These are phyloP conservation scores for Paguma larvata DNA, from an alignment of 2,797 vertebrate genomes.

Conservation along the genomic window DNA sequence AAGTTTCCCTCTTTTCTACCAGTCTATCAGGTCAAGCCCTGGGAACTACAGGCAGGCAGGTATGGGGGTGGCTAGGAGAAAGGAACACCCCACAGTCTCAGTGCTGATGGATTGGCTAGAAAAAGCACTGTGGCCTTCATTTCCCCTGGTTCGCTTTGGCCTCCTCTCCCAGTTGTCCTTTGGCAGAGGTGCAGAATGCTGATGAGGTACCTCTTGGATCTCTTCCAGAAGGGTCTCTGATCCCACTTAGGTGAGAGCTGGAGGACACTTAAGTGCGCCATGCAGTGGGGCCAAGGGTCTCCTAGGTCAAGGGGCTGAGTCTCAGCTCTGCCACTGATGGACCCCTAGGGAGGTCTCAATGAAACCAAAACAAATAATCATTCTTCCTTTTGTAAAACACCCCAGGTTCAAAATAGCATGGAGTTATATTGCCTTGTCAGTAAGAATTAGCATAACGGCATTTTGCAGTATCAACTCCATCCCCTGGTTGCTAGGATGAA, in stretches of 20 bases:
- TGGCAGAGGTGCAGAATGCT: not conserved
- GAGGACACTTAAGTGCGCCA: not conserved
- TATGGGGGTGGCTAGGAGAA: no score
- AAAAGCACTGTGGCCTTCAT: not conserved
- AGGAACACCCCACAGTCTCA: not conserved
- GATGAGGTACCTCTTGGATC: not conserved
- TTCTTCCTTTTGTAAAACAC: not conserved
- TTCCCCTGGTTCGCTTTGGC: not conserved
- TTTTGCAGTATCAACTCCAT: not conserved
- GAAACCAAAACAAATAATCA: not conserved
- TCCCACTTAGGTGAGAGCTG: not conserved
- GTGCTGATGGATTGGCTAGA: not conserved
- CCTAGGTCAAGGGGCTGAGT: not conserved
- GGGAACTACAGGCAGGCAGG: not conserved
- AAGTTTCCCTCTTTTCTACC: not conserved
- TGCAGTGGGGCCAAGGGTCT: not conserved
- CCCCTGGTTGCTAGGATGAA: not conserved
- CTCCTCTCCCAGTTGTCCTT: not conserved
- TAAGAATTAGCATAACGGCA: not conserved
- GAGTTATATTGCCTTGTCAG: not conserved
- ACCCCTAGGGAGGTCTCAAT: not conserved
- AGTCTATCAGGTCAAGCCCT: not conserved
- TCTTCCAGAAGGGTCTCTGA: constrained; percentile 35
- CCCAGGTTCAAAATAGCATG: not conserved
- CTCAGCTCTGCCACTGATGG: not conserved